A percentile compares a stretch with the other conserved stretches of the same genome.
Conservation (phyloP, 2,888 invertebrate species). For the Acleris laterana region DNA sequence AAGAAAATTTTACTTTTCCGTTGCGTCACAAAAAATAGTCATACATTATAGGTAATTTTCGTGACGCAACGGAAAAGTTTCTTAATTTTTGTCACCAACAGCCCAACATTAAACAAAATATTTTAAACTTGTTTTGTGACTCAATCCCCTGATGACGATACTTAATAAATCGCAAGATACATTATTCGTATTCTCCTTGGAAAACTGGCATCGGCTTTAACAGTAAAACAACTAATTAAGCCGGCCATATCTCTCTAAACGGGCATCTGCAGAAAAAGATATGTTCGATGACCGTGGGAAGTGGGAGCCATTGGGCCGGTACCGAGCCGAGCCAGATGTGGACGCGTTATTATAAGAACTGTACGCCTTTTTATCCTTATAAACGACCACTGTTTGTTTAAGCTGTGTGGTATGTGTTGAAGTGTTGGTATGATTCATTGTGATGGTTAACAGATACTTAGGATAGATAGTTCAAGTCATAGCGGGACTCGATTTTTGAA, state of each 20-base stretch:
- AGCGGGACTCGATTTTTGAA: no score
- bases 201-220: conserved; percentile 10
- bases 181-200: not conserved
- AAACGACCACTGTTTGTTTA: conserved; percentile 16
- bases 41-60: no score
- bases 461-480: no score
- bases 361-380: conserved; percentile 40
- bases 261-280: conserved; percentile 51
- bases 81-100: no score
- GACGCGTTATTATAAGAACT: conserved; percentile 50
- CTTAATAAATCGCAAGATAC: not conserved
- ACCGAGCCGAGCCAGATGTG: conserved; percentile 53
- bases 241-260: conserved; percentile 42
- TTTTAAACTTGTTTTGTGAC: no score
- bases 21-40: no score
- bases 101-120: no score
- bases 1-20: no score
- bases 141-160: no score
- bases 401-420: conserved; percentile 19
- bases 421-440: conserved; percentile 6
- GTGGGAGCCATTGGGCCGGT: conserved; percentile 40
- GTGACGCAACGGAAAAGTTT: no score
- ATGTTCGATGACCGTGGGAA: conserved; percentile 58
- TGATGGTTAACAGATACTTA: no score
- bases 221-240: conserved; percentile 30